Percentiles rank a stretch among this genome's conserved stretches.
Conservation (phyloP, 2,888 invertebrate genomes). For the Drosophila neotestacea region DNA sequence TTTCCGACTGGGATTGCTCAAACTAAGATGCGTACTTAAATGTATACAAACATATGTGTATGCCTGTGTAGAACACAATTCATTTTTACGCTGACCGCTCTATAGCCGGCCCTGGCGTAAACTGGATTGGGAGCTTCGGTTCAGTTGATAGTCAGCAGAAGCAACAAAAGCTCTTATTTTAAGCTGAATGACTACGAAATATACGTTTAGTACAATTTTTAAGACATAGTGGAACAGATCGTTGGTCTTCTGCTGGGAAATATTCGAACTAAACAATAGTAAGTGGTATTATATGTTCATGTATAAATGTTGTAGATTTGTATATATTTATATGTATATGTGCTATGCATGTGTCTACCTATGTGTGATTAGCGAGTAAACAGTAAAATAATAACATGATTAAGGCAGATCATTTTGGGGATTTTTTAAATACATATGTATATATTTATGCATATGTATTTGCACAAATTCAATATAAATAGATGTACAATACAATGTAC, state of each 20-base stretch:
- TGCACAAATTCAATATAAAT: background rate
- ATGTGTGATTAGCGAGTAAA: conserved; percentile 19
- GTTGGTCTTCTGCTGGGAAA: conserved; percentile 8
- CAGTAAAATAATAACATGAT: conserved; percentile 4
- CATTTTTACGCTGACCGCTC: conserved; percentile 17
- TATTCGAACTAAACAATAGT: conserved; percentile 13
- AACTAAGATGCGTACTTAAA: conserved; percentile 6
- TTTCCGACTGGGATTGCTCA: conserved; percentile 12
- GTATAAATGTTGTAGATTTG: background rate
- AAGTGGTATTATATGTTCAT: conserved; percentile 4
- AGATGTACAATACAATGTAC: too few relatives aligned
- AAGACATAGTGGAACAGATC: conserved; percentile 21
- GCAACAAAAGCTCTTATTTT: conserved; percentile 29
- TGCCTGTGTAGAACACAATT: conserved; percentile 3
- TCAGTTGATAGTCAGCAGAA: conserved; percentile 24
- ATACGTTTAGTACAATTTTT: conserved; percentile 38
- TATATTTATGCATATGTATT: background rate
- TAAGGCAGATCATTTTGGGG: conserved; percentile 11
- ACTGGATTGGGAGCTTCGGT: conserved; percentile 44
- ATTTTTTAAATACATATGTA: conserved; percentile 8
- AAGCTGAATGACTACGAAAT: conserved; percentile 29
- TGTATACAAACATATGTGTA: background rate
- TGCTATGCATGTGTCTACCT: background rate
- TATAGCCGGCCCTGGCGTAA: conserved; percentile 23
- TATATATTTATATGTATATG: background rate